Conservation (phyloP, 2,797 vertebrate species). For the Anomalospiza imberbis region DNA sequence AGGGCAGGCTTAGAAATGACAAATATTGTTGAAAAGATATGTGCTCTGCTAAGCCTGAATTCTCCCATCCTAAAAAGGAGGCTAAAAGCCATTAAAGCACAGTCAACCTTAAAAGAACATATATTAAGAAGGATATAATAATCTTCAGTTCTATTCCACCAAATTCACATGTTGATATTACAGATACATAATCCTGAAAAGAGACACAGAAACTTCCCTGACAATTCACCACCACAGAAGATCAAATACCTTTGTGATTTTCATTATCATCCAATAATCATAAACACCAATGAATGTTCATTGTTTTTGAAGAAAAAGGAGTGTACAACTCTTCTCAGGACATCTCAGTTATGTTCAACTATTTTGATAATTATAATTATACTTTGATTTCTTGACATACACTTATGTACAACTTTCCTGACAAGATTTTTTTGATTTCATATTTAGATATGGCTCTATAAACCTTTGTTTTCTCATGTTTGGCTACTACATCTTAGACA, state of each 20-base stretch:
- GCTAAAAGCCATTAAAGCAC: not conserved
- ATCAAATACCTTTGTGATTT: not conserved
- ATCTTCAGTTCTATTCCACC: not conserved
- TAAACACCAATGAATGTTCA: not conserved
- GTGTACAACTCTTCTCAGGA: not conserved
- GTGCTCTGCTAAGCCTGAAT: not conserved
- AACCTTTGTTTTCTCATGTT: not conserved
- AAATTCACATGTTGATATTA: not conserved
- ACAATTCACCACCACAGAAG: not conserved
- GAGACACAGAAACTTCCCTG: not conserved
- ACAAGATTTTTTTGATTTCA: not conserved
- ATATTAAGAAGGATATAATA: not conserved
- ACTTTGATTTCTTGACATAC: not conserved
- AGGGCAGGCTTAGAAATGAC: not conserved
- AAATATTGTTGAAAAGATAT: not conserved
- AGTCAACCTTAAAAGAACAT: not conserved
- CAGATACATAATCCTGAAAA: not conserved
- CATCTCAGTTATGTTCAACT: not conserved
- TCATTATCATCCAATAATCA: not conserved
- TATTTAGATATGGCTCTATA: not conserved
- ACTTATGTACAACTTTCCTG: not conserved
- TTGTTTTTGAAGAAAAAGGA: not conserved
- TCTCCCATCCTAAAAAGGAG: not conserved
- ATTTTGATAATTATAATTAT: not conserved
- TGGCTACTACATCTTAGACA: not conserved